A percentile compares a stretch with the other conserved stretches of the same genome.
Evolutionary conservation across 1,140 invertebrate genomes (phyloP).

Genomic region (Cataglyphis hispanica): DNA sequence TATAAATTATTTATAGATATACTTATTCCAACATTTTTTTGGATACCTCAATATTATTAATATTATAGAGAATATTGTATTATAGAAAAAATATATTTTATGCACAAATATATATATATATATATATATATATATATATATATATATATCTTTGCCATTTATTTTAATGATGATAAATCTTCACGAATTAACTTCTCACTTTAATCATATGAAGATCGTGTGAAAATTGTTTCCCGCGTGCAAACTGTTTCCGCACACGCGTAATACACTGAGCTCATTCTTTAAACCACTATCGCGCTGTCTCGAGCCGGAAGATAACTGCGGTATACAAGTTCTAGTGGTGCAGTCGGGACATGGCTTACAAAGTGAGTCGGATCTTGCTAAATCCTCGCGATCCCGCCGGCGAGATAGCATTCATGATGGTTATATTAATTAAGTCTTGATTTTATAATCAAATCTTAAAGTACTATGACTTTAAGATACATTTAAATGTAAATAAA

Average conservation of each 20-base stretch:
- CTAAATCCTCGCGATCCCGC: conserved; percentile 42
- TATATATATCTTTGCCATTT: background rate
- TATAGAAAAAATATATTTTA: background rate
- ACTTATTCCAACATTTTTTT: background rate
- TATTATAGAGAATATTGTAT: background rate
- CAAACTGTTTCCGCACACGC: conserved; percentile 26
- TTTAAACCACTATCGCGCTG: conserved; percentile 48
- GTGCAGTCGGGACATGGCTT: conserved; percentile 46
- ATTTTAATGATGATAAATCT: conserved; percentile 9
- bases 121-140: no score
- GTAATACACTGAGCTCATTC: conserved; percentile 41
- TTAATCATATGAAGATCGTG: conserved; percentile 28
- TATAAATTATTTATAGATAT: background rate
- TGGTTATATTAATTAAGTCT: conserved; percentile 38
- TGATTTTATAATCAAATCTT: conserved; percentile 19
- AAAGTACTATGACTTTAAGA: background rate
- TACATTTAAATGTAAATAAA: background rate
- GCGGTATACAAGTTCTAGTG: conserved; percentile 34
- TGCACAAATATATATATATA: background rate
- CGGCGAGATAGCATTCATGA: conserved; percentile 36
- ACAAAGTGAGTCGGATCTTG: conserved; percentile 50
- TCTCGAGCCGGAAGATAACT: conserved; percentile 43
- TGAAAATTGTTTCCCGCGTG: conserved; percentile 31
- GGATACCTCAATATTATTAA: background rate
- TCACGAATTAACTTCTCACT: conserved; percentile 4